Evolutionary conservation across 2,113 vertebrate species (phyloP).

Genomic region (Lagopus muta): DNA sequence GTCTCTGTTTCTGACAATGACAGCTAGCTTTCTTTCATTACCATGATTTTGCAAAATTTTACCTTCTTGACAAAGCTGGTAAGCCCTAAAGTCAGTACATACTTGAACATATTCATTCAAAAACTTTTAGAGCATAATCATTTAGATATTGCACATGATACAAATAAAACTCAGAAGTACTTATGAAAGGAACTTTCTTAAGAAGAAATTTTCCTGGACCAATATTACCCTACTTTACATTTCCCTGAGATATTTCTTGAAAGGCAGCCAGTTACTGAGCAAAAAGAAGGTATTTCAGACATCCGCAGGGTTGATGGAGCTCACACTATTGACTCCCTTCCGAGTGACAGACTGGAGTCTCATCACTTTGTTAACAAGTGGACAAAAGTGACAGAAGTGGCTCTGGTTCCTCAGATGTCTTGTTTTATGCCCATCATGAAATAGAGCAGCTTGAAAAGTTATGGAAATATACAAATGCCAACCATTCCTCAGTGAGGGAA

Average conservation of each 20-base stretch:
- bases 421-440: neutral
- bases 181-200: neutral
- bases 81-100: neutral
- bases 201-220: neutral
- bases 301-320: neutral
- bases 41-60: neutral
- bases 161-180: neutral
- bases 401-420: neutral
- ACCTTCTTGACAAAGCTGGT: neutral
- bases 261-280: neutral
- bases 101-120: neutral
- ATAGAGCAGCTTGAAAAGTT: conserved; percentile 21
- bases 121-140: neutral
- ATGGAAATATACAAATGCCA: conserved; percentile 26
- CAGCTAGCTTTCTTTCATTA: neutral
- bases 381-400: neutral
- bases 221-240: neutral
- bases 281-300: neutral
- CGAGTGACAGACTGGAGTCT: neutral
- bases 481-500: neutral
- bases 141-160: neutral
- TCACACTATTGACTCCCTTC: neutral
- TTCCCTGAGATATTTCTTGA: neutral
- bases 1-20: neutral
- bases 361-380: neutral